Percentiles rank a stretch among this genome's conserved stretches.
Evolutionary conservation across 2,888 invertebrate genomes (phyloP).

Genomic region (Cephus pygmeus): DNA sequence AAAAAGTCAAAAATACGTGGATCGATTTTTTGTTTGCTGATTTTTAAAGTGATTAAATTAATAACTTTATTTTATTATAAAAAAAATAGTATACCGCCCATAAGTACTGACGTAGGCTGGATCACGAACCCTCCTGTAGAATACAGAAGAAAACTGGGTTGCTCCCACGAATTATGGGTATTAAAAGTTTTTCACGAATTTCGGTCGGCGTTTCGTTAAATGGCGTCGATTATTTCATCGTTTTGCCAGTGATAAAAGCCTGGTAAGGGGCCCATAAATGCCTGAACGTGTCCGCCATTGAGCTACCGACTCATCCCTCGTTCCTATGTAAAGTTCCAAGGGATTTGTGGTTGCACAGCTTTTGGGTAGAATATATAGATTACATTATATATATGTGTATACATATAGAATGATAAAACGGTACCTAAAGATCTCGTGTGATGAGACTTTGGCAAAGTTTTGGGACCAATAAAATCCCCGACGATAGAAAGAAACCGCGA

Average conservation of each 20-base stretch:
- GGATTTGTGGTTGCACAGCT: neutral
- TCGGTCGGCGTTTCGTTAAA: slow-evolving; percentile 25
- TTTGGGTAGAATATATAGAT: neutral
- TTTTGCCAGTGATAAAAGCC: slow-evolving; percentile 31
- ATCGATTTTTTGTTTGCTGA: no score
- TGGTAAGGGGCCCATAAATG: slow-evolving; percentile 31
- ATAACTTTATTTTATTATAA: no score
- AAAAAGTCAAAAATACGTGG: no score
- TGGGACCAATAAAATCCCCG: neutral
- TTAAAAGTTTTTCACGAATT: neutral
- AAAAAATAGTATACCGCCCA: neutral
- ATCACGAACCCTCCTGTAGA: neutral
- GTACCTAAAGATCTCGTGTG: no score
- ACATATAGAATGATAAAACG: no score
- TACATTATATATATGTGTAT: no score
- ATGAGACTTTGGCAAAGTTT: neutral
- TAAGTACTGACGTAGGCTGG: neutral
- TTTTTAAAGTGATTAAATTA: no score
- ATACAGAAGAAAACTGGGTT: neutral
- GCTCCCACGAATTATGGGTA: neutral
- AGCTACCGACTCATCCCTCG: slow-evolving; percentile 67
- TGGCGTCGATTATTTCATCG: slow-evolving; percentile 32
- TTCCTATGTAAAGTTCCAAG: slow-evolving; percentile 72
- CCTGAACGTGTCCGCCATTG: slow-evolving; percentile 14
- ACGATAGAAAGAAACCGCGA: neutral